Base-by-base conservation (phyloP, 2,888 invertebrate genomes). In the Torymus aiolomorphi region DNA sequence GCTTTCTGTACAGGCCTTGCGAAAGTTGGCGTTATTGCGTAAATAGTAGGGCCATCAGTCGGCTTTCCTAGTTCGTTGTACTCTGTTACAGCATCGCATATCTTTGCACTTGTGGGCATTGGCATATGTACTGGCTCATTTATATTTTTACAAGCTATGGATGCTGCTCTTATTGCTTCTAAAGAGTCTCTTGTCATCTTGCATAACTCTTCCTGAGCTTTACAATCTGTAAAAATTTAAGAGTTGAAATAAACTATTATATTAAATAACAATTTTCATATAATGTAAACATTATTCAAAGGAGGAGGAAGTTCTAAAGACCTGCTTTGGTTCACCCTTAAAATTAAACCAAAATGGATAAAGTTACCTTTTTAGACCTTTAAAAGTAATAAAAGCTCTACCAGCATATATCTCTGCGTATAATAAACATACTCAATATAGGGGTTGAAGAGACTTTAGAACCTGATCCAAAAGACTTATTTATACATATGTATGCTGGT, bases 1-100 rank as follows among this genome's bases (percentile, higher is more conserved):
- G 98, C 98, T 91, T 97, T 97, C 91, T 98, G 98, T 51, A 96
- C 96, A 59, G 96, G 94, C 81, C 98, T 93, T 42, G 94, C 91
- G 90, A 97, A 97, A 0, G 98, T 98, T 54, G 98, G 98, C 3
- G 98, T 98, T 84, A 98, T 95, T 16, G 96, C 96, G 90, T 96
- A 98, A 84, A 98, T 96, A 54, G 92, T 94, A 52, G 97, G 96
- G 83, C 91, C 91, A 63, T 78, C 67, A 14, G 14, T 74, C 71
- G 75, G 65, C n/a, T 82, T 83, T 73, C 73, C 82, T 49, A 81
- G 59, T n/a, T 78, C 69, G 51, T 77, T 80, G 81, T 80, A 81
- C 31, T 82, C 80, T 54, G 70, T 56, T 8, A 80, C 75, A 24
- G 76, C 63, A 20, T 82, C 72, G 8, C 82, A 82, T 67, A 79